These are phyloP conservation scores for Nycticryphes semicollaris DNA, from an alignment of 2,113 vertebrate species.

Conservation along the genomic window DNA sequence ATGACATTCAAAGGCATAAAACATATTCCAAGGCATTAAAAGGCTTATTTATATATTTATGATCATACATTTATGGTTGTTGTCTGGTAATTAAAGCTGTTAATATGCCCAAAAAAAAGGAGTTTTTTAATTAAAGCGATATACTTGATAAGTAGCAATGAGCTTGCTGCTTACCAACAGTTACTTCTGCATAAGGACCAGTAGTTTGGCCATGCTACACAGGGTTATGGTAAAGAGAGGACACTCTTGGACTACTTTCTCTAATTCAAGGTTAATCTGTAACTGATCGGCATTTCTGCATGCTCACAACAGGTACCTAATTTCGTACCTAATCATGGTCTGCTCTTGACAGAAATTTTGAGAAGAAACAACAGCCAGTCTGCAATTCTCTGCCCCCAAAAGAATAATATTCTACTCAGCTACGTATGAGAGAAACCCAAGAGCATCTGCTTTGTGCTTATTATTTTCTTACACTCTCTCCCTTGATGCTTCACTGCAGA, in stretches of 20 bases:
- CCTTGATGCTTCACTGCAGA: not conserved
- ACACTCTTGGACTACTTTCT: not conserved
- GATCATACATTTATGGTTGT: not conserved
- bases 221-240: not conserved
- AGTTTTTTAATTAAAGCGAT: not conserved
- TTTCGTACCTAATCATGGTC: not conserved
- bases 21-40: not conserved
- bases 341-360: not conserved
- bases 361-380: not conserved
- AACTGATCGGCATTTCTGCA: not conserved
- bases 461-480: not conserved
- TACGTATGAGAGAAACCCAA: fast-evolving
- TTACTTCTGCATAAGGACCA: not conserved
- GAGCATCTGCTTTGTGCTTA: not conserved
- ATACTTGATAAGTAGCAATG: not conserved
- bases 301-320: not conserved
- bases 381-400: not conserved
- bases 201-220: not conserved
- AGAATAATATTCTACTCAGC: not conserved
- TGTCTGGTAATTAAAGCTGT: not conserved
- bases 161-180: not conserved
- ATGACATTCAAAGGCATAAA: not conserved
- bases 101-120: not conserved
- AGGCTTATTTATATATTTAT: not conserved
- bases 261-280: not conserved